phyloP scores from a whole-genome alignment of 2,113 vertebrate genomes.

The Phylloscopus trochilus region DNA sequence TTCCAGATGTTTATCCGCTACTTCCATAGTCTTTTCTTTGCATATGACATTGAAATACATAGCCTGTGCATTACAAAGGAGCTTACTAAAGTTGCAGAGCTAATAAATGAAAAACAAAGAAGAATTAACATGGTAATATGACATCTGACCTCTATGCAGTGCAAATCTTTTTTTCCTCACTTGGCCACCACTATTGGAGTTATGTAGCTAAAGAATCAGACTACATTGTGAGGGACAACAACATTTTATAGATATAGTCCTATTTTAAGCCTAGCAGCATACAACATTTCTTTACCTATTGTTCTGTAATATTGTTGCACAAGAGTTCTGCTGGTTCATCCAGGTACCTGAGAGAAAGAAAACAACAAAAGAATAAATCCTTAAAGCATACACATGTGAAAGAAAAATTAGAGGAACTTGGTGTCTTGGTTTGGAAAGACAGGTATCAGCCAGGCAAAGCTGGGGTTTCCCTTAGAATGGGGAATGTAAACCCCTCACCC shows the following conservation, averaged over 20 bases:
- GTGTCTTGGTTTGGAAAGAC: no score
- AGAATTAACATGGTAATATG: background rate
- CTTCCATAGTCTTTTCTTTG: background rate
- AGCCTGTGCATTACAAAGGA: background rate
- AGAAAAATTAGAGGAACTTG: background rate
- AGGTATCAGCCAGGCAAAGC: no score
- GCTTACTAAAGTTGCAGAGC: background rate
- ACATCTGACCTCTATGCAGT: background rate
- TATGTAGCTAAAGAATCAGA: background rate
- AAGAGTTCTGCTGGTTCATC: background rate
- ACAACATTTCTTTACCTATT: background rate
- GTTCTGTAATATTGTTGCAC: background rate
- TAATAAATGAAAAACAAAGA: background rate
- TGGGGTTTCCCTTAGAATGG: no score
- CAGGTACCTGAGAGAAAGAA: background rate
- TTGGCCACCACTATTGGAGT: background rate
- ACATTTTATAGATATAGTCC: background rate
- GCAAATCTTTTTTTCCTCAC: background rate
- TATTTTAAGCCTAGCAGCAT: background rate
- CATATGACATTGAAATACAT: background rate
- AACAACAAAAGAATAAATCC: background rate
- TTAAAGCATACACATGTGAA: background rate
- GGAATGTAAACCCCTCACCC: no score
- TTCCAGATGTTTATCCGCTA: background rate
- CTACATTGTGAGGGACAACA: background rate